Base-by-base conservation (phyloP, 2,797 vertebrate genomes). In the Bradypus variegatus region DNA sequence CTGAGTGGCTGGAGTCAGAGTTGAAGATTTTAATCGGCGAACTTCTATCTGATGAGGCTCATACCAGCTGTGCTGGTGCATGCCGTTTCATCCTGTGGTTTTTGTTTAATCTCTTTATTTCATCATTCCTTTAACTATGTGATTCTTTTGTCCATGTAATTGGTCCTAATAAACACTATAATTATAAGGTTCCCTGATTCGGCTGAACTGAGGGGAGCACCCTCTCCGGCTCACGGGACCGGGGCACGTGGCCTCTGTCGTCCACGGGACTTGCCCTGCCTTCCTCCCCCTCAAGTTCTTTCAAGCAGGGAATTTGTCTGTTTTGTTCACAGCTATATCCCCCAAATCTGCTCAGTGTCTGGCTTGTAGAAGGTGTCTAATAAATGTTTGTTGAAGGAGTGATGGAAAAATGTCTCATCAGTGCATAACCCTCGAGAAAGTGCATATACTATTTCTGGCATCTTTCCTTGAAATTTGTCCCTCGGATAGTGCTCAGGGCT, bases 91-190 rank as follows among this genome's bases (percentile, higher is more conserved):
- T 65, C 7, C 53, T 72, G 72, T 11, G 70, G 41, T 38, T 77
- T 86, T 50, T 7, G 38, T 64, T 38, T 62, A 36, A 50, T 73
- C 21, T 60, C 69, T 82, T 33, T 5, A 77, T 33, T 82, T 83
- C 27, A 25, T 14, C 45, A 25, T 45, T 67, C 33, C 19, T 69
- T 25, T 80, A 69, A 58, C 29, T 21, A 27, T 45, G 84, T 60
- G 79, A 58, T 53, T 88, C 70, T 77, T 86, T 62, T 16, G 38
- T 48, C 62, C 38, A 58, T 86, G 53, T 36, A 29, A 77, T 92
- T 36, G 55, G 41, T 76, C 62, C 65, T 67, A 60, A 53, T 45
- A 25, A 76, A 23, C 6, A 1, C 79, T 12, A 14, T 31, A 41
- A 75, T 65, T 70, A 48, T 36, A 62, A 69, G 62, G 25, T 64